Evolutionary conservation across 2,888 invertebrate genomes (phyloP), one percentile per base, ranked within the genome.

Genomic region (Melinopterus prodromus): DNA sequence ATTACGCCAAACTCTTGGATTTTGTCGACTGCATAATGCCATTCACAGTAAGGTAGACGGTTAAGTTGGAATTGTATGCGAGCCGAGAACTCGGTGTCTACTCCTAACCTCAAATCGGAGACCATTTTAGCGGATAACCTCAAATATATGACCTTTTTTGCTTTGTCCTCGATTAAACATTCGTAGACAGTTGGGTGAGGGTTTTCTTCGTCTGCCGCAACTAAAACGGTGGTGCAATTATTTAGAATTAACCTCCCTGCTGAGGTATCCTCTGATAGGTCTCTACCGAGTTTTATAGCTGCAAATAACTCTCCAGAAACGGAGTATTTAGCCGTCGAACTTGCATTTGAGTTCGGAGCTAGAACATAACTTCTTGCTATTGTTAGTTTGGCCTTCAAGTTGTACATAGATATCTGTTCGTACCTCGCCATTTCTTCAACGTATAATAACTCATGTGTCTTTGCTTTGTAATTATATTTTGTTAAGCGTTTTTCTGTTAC

Each of bases 21-120:
- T 86, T 93, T 92, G 87, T 96, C 96, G 26, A 96, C 92, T 0
- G 96, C 95, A 87, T 93, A 92, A 86, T 96, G 96, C 95, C 96
- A 96, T 87, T 96, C 95, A 88, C 96, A 96, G 84, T 95, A 94
- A 0, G 95, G 94, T 82, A 95, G 90, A 71, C 96, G 92, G 87
- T 95, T 96, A 82, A 96, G 87, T 86, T 96, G 94, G 87, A 96
- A 96, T 86, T 96, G 96, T 79, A 96, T 93, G 87, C 95, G 93
- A 81, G 93, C 93, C 77, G 92, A 89, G 78, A 94, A 90, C 81
- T 93, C 93, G 0, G 92, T 92, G 81, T 95, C 94, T 2, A 92
- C 90, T 5, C 83, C 84, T 72, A 96, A 88, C 5, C 90, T 88
- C 83, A 95, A 90, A 26, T 92, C 92, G 16, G 91, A 89, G 0